Percentiles rank a stretch among this genome's conserved stretches.
These are phyloP conservation scores for Diprion similis DNA, from an alignment of 1,140 invertebrate species.

Conservation along the genomic window DNA sequence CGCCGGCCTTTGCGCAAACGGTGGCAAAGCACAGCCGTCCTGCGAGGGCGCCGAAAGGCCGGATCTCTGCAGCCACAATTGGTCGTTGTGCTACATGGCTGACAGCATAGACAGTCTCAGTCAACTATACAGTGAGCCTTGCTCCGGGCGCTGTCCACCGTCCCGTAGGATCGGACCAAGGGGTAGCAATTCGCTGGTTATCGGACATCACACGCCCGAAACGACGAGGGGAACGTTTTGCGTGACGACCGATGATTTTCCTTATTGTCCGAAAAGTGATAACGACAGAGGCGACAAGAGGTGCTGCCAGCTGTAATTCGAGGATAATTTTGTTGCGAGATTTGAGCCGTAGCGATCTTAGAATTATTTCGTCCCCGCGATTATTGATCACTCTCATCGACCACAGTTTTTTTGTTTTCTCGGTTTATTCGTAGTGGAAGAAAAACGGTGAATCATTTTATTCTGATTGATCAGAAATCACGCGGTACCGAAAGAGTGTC, in stretches of 20 bases:
- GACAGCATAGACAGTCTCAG: constrained; percentile 66
- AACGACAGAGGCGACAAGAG: constrained; percentile 67
- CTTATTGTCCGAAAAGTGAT: constrained; percentile 69
- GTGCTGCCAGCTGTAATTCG: constrained; percentile 61
- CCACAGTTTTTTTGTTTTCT: too few species aligned
- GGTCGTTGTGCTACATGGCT: constrained; percentile 77
- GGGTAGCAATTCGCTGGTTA: constrained; percentile 61
- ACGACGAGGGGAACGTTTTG: constrained; percentile 74
- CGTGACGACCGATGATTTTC: constrained; percentile 64
- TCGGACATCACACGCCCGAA: constrained; percentile 67
- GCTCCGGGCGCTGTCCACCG: constrained; percentile 71
- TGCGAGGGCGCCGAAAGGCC: constrained; percentile 73
- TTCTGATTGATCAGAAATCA: too few species aligned
- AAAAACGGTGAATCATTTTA: too few species aligned
- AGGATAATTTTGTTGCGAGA: too few species aligned
- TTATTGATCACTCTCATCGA: too few species aligned
- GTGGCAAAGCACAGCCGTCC: constrained; percentile 74
- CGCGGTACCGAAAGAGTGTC: too few species aligned
- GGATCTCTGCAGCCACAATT: constrained; percentile 76
- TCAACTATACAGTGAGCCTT: constrained; percentile 67
- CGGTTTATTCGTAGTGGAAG: too few species aligned
- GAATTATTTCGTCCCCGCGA: too few species aligned
- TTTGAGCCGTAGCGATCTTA: too few species aligned
- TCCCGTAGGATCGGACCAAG: constrained; percentile 65
- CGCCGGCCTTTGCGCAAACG: constrained; percentile 79